Conservation (phyloP, 2,113 vertebrate genomes). For the Etia nguti region DNA sequence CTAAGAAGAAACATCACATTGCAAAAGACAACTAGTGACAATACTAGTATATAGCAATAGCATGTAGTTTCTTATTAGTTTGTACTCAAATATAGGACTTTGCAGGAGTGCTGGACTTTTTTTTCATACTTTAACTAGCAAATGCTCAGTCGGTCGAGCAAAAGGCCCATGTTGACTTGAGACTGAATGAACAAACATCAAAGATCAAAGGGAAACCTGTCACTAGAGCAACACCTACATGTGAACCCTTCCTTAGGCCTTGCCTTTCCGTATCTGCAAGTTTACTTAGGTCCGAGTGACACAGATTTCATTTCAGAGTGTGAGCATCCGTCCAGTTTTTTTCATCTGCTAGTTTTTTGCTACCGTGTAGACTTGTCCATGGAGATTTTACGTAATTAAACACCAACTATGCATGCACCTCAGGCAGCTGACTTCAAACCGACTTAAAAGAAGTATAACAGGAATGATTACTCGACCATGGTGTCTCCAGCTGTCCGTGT, state of each 20-base stretch:
- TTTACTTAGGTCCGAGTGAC: not conserved
- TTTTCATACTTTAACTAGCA: not conserved
- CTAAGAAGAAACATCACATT: not conserved
- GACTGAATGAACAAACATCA: not conserved
- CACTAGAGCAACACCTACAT: not conserved
- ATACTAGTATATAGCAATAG: not conserved
- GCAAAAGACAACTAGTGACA: not conserved
- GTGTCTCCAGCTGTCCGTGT: not conserved
- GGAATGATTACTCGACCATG: not conserved
- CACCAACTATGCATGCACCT: not conserved
- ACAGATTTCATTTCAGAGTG: not conserved
- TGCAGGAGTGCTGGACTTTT: not conserved
- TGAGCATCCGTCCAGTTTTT: not conserved
- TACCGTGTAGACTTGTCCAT: not conserved
- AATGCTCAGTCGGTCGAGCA: not conserved
- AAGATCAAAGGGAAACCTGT: not conserved
- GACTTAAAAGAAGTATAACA: not conserved
- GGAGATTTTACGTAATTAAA: not conserved
- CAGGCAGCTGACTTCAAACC: not conserved
- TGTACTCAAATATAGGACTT: not conserved
- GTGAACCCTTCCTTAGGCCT: not conserved
- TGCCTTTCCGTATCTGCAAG: not conserved
- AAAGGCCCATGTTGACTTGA: not conserved
- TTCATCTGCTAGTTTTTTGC: not conserved
- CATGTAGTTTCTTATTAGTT: not conserved